A percentile compares a stretch with the other conserved stretches of the same genome.
Conservation (phyloP, 2,113 vertebrate species). For the Haliaeetus leucogaster region DNA sequence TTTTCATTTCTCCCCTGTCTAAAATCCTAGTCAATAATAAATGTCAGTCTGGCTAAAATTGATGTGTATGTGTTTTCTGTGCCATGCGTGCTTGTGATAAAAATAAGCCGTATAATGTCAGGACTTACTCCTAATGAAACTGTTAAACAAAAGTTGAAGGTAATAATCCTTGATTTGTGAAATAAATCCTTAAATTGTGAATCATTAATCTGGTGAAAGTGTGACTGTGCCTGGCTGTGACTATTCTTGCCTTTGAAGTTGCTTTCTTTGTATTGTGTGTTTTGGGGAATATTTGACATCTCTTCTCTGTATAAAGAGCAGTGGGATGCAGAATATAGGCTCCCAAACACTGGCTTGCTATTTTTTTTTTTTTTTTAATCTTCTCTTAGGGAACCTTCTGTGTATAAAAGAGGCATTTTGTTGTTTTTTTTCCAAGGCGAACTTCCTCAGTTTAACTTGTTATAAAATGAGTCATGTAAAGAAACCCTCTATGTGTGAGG, state of each 20-base stretch:
- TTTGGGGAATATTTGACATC: not conserved
- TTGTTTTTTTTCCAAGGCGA: conserved; percentile 52
- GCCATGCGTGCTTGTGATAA: not conserved
- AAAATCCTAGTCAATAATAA: conserved; percentile 2
- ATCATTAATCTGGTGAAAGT: not conserved
- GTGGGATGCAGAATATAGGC: not conserved
- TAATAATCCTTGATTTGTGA: not conserved
- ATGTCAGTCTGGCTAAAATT: not conserved
- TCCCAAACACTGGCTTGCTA: not conserved
- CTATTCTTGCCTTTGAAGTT: not conserved
- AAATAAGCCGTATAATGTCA: not conserved
- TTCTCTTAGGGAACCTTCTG: conserved; percentile 41
- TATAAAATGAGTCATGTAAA: conserved; percentile 82
- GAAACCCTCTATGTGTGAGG: conserved; percentile 77
- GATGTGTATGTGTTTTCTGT: not conserved
- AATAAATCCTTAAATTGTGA: not conserved
- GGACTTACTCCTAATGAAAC: not conserved
- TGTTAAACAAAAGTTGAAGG: not conserved
- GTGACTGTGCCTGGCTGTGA: not conserved
- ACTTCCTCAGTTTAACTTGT: conserved; percentile 77
- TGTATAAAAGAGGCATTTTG: conserved; percentile 46
- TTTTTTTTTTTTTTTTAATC: not conserved
- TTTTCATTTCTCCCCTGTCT: conserved; percentile 14
- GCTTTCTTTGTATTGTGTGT: not conserved
- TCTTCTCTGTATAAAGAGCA: not conserved